These are phyloP conservation scores for Coccyzus lansbergi DNA, from an alignment of 2,797 vertebrate genomes.

Conservation along the genomic window DNA sequence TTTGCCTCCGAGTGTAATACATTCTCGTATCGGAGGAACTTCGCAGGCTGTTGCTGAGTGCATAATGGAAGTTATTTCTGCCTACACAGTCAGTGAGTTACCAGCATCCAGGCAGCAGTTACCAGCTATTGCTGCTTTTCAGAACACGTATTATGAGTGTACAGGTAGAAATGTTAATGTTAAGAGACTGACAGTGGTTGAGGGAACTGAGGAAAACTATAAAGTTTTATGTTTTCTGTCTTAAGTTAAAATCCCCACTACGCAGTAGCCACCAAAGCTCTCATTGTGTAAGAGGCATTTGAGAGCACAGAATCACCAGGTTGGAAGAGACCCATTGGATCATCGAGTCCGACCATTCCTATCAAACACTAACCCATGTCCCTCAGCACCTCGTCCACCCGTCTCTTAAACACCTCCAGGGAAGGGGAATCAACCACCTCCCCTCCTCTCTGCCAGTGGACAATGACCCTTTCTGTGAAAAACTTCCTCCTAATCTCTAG, in stretches of 20 bases:
- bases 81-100: background rate
- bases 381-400: too few relatives aligned
- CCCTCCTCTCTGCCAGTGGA: too few relatives aligned
- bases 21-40: background rate
- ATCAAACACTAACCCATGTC: too few relatives aligned
- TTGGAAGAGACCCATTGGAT: too few relatives aligned
- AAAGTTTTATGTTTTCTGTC: fast-evolving
- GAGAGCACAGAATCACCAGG: too few relatives aligned
- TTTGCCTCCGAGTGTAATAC: background rate
- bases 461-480: too few relatives aligned
- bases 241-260: background rate
- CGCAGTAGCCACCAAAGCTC: background rate
- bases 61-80: slow-evolving; percentile 18
- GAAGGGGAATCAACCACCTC: too few relatives aligned
- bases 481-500: too few relatives aligned
- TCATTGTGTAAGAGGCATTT: background rate
- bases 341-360: too few relatives aligned
- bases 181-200: background rate
- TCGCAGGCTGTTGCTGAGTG: background rate
- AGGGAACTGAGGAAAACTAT: background rate
- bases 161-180: background rate
- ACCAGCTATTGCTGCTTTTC: background rate
- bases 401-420: too few relatives aligned
- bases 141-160: background rate
- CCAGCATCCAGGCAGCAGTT: background rate